Evolutionary conservation across 2,888 invertebrate species (phyloP).

Genomic region (Mimachlamys varia): DNA sequence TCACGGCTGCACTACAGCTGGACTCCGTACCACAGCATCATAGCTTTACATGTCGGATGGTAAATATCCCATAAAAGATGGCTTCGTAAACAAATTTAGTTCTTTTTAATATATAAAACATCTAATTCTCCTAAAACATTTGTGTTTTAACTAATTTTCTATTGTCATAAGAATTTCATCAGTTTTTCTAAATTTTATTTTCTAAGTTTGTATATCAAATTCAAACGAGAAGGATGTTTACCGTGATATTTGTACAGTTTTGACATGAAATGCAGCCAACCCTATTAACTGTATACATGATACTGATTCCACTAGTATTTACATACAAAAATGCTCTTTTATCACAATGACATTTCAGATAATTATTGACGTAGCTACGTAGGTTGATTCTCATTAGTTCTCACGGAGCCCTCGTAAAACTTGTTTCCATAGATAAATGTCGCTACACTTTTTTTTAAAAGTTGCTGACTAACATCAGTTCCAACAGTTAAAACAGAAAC

Average conservation of each 20-base stretch:
- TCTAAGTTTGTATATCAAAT: neutral
- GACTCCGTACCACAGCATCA: neutral
- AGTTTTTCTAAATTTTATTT: neutral
- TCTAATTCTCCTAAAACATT: neutral
- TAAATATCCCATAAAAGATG: neutral
- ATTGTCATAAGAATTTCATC: neutral
- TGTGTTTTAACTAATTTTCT: neutral
- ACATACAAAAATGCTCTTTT: neutral
- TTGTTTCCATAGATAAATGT: neutral
- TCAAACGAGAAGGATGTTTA: neutral
- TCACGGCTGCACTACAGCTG: neutral
- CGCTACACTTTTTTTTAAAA: neutral
- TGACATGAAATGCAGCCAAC: neutral
- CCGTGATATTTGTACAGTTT: neutral
- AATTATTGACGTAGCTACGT: neutral
- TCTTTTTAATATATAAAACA: neutral
- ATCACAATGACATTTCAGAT: neutral
- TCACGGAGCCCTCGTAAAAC: neutral
- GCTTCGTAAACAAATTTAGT: neutral
- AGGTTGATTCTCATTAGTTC: neutral
- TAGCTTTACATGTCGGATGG: neutral
- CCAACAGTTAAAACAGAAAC: too few species aligned
- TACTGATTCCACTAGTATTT: neutral
- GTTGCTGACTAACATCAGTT: neutral
- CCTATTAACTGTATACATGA: neutral